Evolutionary conservation across 2,113 vertebrate genomes (phyloP), one percentile per base, ranked within the genome.

Genomic region (Scophthalmus maximus): DNA sequence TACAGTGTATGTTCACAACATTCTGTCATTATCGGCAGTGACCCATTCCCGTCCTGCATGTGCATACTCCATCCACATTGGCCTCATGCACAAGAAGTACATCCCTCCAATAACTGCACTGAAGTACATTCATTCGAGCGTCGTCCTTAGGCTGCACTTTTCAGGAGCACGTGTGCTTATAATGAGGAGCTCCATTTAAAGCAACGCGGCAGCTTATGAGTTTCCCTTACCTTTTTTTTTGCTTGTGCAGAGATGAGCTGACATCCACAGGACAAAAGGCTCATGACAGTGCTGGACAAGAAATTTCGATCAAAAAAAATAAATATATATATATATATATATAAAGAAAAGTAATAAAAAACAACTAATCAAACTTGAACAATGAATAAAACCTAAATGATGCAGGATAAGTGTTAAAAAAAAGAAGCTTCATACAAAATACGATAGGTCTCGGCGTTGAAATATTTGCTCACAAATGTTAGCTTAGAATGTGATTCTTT

Each of bases 91-190:
- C 46, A 55, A 11, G 61, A 49, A 47, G 23, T n/a, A 20, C 38
- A 32, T 47, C 22, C 46, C 36, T 52, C 23, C 49, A 23, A 15
- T 23, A 40, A 40, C 50, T 49, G 25, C 57, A n/a, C n/a, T 40
- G 56, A 40, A 40, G 44, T 22, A 29, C 63, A 68, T 61, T 40
- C 20, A 56, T 56, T 49, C 1, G 30, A 63, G 50, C 2, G 40
- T 9, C n/a, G 42, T n/a, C 52, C 52, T 57, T n/a, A 1, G 61
- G 53, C 23, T 26, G 7, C 12, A 7, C 40, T 49, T 26, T 36
- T 1, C 17, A 63, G 40, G 38, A 55, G 59, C 3, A 34, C 4
- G 15, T n/a, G 10, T 22, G 15, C 62, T 30, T 30, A 29, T 22
- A 57, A 57, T 17, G 9, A 47, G n/a, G 32, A 23, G 25, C 29